Evolutionary conservation across 2,888 invertebrate species (phyloP), one percentile per base, ranked within the genome.

Genomic region (Pachycephus smyrnensis): DNA sequence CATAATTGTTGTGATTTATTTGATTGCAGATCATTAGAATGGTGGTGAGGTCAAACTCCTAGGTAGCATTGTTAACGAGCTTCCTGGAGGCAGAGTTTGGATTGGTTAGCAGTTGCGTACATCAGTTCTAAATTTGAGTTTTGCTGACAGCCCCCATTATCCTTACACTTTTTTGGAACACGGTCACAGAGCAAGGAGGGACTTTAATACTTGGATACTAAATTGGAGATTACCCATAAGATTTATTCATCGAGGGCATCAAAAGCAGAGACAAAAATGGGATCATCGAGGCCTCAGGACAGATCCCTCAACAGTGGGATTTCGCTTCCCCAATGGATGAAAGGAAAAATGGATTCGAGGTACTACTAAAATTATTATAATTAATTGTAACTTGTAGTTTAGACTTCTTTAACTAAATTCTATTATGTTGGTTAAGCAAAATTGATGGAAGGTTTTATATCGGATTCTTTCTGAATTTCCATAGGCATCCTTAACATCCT

Each of bases 251-350:
- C 40, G 9, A 23, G 23, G 6, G 40, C 6, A 23, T 23, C 40
- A 23, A 55, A 55, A 40, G 6, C 23, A 40, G 76, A 79, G 23
- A 73, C 40, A 23, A 84, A 80, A 79, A 91, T 91, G 91, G 90
- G 89, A 32, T 89, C 90, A 9, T 88, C 91, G 3, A 84, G 88
- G 79, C 89, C 88, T 40, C 86, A 88, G 69, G 91, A 91, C 71
- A 88, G 88, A 80, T 90, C 89, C 12, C 84, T 91, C 4, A 84
- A 87, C 73, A 83, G 85, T 75, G 95, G 94, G 85, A 93, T 95
- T 83, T 93, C 94, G 75, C 91, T 95, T 81, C 95, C 96, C 3
- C 94, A 94, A 87, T 96, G 96, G 96, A 95, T 96, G 95, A 95
- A 95, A 91, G 93, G 92, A 77, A 95, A 93, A 92, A 94, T 94